Base-by-base conservation (phyloP, 2,888 invertebrate genomes). In the Lithophane leautieri region DNA sequence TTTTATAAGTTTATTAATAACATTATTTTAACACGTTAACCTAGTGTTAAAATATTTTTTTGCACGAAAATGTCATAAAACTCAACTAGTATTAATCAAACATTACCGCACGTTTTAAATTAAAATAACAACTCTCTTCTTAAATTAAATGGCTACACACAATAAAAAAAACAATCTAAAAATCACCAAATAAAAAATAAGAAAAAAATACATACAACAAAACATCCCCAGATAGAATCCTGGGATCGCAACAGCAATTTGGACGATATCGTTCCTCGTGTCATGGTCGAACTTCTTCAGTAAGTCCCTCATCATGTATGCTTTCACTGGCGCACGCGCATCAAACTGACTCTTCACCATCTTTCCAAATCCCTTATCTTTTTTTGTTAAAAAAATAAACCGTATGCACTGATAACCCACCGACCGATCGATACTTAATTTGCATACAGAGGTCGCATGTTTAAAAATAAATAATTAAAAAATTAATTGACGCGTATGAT, bases 301-400 rank as follows among this genome's bases (percentile, higher is more conserved):
- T 67, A 96, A 83, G 88, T 96, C 95, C 94, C 96, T 96, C 96
- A 96, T 96, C 91, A 96, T 95, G 94, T 93, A 95, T 82, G 94
- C 93, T 91, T 94, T 96, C 86, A 94, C 92, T 69, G 93, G 92
- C 82, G 50, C 50, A 50, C 94, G 86, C 78, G 94, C 93, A 81
- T 89, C 93, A 81, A 96, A 96, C 94, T 95, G 94, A 88, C 88
- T 93, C 89, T 96, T 94, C 82, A 94, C 95, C 96, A 96, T 96
- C 73, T 88, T 90, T 85, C 87, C 87, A 70, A 86, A 88, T 34
- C 85, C 67, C 61, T 78, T 90, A 90, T 90, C 87, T 85, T 86
- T 86, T 87, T 85, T 88, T 81, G 68, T 42, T 82, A 89, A 90
- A 86, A 87, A 84, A 90, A 89, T 60, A 86, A 89, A 86, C 86